A percentile compares a stretch with the other conserved stretches of the same genome.
Conservation (phyloP, 2,113 vertebrate species). For the Amia ocellicauda region DNA sequence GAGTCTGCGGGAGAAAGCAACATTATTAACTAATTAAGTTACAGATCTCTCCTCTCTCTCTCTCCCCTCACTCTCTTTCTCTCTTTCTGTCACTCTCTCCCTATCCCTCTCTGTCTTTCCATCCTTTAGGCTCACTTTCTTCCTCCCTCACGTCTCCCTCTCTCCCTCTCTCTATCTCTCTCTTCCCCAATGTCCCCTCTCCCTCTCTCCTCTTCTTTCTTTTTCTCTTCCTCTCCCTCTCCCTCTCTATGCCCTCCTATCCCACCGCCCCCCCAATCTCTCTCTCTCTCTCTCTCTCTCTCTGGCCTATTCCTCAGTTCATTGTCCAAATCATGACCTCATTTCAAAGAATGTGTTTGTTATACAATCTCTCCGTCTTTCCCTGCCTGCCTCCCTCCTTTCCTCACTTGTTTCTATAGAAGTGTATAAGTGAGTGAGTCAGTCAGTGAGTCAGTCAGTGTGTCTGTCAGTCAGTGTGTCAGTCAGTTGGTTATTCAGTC, state of each 20-base stretch:
- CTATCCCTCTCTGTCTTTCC: too few relatives aligned
- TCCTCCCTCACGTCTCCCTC: too few relatives aligned
- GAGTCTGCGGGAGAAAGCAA: constrained; percentile 29
- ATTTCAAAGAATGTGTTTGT: constrained; percentile 66
- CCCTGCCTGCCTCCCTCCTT: constrained; percentile 35
- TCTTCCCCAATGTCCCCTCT: too few relatives aligned
- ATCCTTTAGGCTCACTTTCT: too few relatives aligned
- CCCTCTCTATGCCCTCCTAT: too few relatives aligned
- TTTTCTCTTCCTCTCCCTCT: too few relatives aligned
- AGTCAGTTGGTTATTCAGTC: too few relatives aligned
- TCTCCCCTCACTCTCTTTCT: constrained; percentile 12
- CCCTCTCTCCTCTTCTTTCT: too few relatives aligned
- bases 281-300: constrained; percentile 16
- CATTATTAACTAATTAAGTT: constrained; percentile 25
- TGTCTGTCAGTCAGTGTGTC: background rate
- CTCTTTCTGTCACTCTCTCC: too few relatives aligned
- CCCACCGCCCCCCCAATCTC: too few relatives aligned
- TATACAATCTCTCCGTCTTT: constrained; percentile 42
- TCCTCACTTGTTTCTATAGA: constrained; percentile 12
- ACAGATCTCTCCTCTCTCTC: constrained; percentile 17
- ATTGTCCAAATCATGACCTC: constrained; percentile 69
- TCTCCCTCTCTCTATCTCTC: too few relatives aligned
- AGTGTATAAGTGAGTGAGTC: background rate
- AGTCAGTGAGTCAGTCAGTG: constrained; percentile 10
- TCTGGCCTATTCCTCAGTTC: constrained; percentile 56